A percentile compares a stretch with the other conserved stretches of the same genome.
Evolutionary conservation across 2,888 invertebrate genomes (phyloP).

Genomic region (Sepiola atlantica): DNA sequence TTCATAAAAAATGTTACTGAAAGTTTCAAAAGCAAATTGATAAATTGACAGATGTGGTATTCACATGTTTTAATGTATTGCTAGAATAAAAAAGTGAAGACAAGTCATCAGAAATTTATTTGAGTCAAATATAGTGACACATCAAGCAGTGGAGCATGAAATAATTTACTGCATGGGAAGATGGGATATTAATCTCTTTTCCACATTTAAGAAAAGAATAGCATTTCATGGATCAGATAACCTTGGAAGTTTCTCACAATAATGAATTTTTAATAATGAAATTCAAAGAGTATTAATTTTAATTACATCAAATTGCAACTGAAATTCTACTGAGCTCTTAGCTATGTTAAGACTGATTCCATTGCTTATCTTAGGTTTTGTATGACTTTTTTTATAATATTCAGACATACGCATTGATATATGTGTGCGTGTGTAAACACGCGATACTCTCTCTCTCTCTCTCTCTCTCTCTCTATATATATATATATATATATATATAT

Average conservation of each 20-base stretch:
- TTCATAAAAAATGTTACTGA: background rate
- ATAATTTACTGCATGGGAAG: background rate
- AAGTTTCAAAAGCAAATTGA: background rate
- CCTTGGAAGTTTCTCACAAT: conserved; percentile 5
- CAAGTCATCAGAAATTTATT: background rate
- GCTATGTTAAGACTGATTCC: background rate
- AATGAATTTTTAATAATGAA: conserved; percentile 16
- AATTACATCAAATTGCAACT: background rate
- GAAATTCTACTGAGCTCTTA: background rate
- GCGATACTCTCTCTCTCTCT: too few species aligned
- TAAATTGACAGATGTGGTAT: background rate
- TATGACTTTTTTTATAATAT: background rate
- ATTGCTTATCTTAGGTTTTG: background rate
- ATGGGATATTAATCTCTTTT: background rate
- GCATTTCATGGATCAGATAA: conserved; percentile 32
- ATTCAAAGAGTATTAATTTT: background rate
- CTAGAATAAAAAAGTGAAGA: background rate
- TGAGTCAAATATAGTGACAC: conserved; percentile 11
- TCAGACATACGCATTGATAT: background rate
- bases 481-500: background rate
- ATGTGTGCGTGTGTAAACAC: background rate
- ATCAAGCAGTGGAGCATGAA: conserved; percentile 3
- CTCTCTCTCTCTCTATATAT: background rate
- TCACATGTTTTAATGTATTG: conserved; percentile 8
- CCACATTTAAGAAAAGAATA: conserved; percentile 22